Percentiles rank a stretch among this genome's conserved stretches.
Conservation (phyloP, 2,797 vertebrate genomes). For the Chiloscyllium punctatum region DNA sequence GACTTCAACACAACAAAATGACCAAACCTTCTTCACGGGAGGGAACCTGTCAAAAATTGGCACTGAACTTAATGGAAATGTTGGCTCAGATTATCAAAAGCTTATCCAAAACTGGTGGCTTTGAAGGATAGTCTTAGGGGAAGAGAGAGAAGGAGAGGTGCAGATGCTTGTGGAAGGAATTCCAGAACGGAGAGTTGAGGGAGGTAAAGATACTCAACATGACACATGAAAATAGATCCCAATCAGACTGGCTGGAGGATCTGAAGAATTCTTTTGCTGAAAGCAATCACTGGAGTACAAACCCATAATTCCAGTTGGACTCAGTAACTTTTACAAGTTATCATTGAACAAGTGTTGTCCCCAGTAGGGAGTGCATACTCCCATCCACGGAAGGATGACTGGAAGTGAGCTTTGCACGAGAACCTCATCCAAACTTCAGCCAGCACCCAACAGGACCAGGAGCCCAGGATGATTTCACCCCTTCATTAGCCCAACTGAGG, state of each 20-base stretch:
- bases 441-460: background rate
- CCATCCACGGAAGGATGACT: background rate
- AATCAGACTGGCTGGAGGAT: background rate
- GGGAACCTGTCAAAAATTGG: background rate
- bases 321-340: background rate
- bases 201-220: background rate
- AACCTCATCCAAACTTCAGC: background rate
- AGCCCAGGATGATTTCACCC: background rate
- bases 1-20: background rate
- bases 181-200: background rate
- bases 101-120: background rate
- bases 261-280: background rate
- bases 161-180: background rate
- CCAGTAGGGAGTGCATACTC: background rate
- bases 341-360: background rate
- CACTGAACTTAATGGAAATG: background rate
- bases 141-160: background rate
- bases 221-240: background rate
- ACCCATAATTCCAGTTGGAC: too few species aligned
- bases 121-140: background rate
- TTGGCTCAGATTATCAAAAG: background rate
- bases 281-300: background rate
- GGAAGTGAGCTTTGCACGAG: background rate
- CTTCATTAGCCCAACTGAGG: background rate
- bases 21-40: background rate